Conservation (phyloP, 2,888 invertebrate species). For the Hydrotaea diabolus region DNA sequence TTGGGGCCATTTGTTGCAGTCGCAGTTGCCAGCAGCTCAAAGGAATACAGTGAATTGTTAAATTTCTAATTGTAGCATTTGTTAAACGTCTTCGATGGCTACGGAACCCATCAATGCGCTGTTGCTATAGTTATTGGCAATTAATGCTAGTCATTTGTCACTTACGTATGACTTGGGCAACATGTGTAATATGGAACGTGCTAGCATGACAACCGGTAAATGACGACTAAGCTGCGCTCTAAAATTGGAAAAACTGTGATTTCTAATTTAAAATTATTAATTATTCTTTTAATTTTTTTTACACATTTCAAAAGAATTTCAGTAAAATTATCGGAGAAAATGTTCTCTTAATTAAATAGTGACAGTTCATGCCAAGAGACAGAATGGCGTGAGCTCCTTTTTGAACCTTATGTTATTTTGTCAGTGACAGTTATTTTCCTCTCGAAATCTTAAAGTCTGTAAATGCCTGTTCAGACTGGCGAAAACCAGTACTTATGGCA, state of each 20-base stretch:
- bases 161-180: slow-evolving; percentile 50
- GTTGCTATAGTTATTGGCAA: slow-evolving; percentile 65
- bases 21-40: slow-evolving; percentile 18
- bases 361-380: too few species aligned
- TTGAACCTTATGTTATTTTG: too few species aligned
- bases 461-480: too few species aligned
- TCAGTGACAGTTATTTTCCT: too few species aligned
- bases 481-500: too few species aligned
- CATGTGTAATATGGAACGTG: neutral
- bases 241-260: neutral
- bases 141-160: slow-evolving; percentile 67
- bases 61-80: slow-evolving; percentile 67
- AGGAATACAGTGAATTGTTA: slow-evolving; percentile 39
- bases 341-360: too few species aligned
- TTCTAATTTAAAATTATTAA: too few species aligned
- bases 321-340: too few species aligned
- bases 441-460: too few species aligned
- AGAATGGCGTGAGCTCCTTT: too few species aligned
- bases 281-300: too few species aligned
- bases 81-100: slow-evolving; percentile 62
- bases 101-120: slow-evolving; percentile 61
- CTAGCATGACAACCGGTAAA: neutral
- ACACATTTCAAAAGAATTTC: too few species aligned
- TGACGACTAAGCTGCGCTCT: neutral
- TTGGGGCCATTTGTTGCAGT: slow-evolving; percentile 56